A percentile compares a stretch with the other conserved stretches of the same genome.
Evolutionary conservation across 2,113 vertebrate species (phyloP).

Genomic region (Tragelaphus scriptus): DNA sequence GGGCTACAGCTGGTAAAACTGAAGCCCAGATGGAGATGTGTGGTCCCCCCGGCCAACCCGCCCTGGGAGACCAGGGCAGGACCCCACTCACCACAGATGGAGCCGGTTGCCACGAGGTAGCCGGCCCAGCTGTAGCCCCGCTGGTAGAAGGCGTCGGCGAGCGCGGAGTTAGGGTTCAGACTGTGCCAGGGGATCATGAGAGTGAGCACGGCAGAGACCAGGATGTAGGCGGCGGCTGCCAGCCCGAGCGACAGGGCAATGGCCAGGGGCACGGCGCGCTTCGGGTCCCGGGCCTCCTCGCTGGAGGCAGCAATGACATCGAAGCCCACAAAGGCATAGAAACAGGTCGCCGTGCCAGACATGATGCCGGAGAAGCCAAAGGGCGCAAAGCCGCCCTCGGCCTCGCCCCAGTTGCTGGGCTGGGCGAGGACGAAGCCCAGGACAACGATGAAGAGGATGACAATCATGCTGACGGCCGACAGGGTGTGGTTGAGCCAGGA

Average conservation of each 20-base stretch:
- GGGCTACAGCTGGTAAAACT: neutral
- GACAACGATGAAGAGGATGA: slow-evolving; percentile 91
- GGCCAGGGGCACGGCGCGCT: slow-evolving; percentile 89
- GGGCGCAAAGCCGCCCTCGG: slow-evolving; percentile 92
- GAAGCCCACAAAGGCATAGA: slow-evolving; percentile 96
- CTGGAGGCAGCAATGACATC: slow-evolving; percentile 95
- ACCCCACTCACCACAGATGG: slow-evolving; percentile 90
- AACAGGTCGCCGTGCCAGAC: slow-evolving; percentile 94
- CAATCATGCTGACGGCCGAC: slow-evolving; percentile 85
- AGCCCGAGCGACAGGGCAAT: slow-evolving; percentile 89
- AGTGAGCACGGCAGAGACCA: slow-evolving; percentile 92
- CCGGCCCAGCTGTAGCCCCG: slow-evolving; percentile 96
- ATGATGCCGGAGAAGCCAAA: slow-evolving; percentile 92
- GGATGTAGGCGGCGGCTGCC: slow-evolving; percentile 88
- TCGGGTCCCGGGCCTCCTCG: slow-evolving; percentile 93
- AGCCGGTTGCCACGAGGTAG: slow-evolving; percentile 91
- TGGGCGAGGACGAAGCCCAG: slow-evolving; percentile 91
- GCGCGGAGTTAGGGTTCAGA: slow-evolving; percentile 90
- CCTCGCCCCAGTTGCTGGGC: slow-evolving; percentile 90
- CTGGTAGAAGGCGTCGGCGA: slow-evolving; percentile 93
- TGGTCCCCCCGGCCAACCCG: neutral
- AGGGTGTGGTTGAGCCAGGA: slow-evolving; percentile 97
- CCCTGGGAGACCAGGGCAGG: neutral
- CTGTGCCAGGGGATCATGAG: slow-evolving; percentile 96
- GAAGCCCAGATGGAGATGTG: neutral